Evolutionary conservation across 2,797 vertebrate genomes (phyloP).

Genomic region (Iguana delicatissima): DNA sequence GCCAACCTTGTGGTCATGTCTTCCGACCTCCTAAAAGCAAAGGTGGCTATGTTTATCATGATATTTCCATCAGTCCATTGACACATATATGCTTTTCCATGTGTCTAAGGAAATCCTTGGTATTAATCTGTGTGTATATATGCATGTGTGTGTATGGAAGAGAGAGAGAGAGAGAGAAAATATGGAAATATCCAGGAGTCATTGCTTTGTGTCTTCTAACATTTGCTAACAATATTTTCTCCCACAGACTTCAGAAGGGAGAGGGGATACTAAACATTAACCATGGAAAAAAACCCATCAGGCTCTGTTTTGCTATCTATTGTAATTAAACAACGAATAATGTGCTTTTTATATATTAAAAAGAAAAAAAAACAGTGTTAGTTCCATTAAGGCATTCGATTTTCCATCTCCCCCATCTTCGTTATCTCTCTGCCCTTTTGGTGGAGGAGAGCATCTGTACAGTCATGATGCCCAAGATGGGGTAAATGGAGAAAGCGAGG

Average conservation of each 20-base stretch:
- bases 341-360: no score
- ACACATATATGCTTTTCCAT: not conserved
- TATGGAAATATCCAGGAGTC: constrained; percentile 10
- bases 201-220: constrained; percentile 54
- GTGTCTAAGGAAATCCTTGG: constrained; percentile 70
- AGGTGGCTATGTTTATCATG: no score
- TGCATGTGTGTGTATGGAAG: constrained; percentile 52
- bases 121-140: no score
- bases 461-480: constrained; percentile 67
- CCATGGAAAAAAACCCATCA: constrained; percentile 51
- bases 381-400: constrained; percentile 74
- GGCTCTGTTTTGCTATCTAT: constrained; percentile 59
- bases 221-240: constrained; percentile 73
- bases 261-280: constrained; percentile 48
- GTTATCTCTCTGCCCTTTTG: constrained; percentile 66
- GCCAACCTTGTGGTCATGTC: no score
- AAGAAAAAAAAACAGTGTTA: not conserved
- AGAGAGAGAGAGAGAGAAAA: constrained; percentile 48
- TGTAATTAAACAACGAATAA: constrained; percentile 64
- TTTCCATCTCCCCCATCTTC: not conserved
- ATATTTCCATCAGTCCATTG: no score
- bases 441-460: constrained; percentile 57
- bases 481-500: constrained; percentile 63
- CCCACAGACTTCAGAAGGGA: constrained; percentile 32
- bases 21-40: no score